A percentile compares a stretch with the other conserved stretches of the same genome.
These are phyloP conservation scores for Linnaemya vulpina DNA, from an alignment of 2,888 invertebrate genomes.

Conservation along the genomic window DNA sequence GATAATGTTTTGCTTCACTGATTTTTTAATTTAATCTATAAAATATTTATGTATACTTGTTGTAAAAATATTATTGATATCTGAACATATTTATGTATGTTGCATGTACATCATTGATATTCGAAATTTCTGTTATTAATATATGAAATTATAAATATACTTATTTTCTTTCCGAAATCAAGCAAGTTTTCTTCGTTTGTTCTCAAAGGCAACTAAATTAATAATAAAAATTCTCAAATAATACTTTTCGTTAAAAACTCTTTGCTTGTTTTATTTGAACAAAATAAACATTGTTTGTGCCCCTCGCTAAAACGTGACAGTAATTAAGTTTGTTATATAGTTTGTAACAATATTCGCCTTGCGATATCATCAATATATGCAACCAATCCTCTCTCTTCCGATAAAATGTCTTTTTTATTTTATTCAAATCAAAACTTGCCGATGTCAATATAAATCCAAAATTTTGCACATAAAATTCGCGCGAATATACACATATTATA, in stretches of 20 bases:
- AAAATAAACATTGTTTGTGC: slow-evolving; percentile 19
- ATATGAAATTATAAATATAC: slow-evolving; percentile 14
- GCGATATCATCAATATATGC: no score
- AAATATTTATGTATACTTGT: slow-evolving; percentile 8
- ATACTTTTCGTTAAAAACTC: slow-evolving; percentile 41
- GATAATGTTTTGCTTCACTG: not conserved
- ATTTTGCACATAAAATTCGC: no score
- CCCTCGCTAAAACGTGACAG: not conserved
- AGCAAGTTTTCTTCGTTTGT: slow-evolving; percentile 53
- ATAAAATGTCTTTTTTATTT: no score
- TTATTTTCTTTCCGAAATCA: slow-evolving; percentile 42
- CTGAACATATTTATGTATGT: not conserved
- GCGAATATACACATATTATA: no score
- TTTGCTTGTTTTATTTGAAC: slow-evolving; percentile 12
- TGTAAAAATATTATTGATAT: not conserved
- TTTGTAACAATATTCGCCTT: not conserved
- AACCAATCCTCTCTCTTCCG: no score
- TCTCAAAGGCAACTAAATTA: slow-evolving; percentile 45
- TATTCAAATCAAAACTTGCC: no score
- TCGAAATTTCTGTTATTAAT: not conserved
- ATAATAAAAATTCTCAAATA: slow-evolving; percentile 36
- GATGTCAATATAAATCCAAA: no score
- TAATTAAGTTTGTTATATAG: not conserved
- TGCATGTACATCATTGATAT: not conserved
- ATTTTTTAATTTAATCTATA: slow-evolving; percentile 10